Evolutionary conservation across 2,797 vertebrate species (phyloP).

Genomic region (Notolepis coatsorum): DNA sequence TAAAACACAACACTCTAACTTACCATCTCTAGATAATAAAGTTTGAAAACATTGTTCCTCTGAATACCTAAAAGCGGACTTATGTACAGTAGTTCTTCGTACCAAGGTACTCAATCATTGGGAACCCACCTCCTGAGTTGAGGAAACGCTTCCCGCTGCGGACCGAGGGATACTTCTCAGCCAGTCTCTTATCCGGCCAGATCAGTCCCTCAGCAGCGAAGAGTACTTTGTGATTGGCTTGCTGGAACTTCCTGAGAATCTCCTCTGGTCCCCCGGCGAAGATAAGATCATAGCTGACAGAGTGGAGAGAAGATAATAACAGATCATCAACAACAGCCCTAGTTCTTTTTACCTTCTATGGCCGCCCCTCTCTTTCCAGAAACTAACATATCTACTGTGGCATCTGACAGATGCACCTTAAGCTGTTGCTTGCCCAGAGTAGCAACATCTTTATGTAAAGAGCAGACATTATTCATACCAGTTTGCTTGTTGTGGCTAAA

Average conservation of each 20-base stretch:
- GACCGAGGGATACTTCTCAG: conserved; percentile 92
- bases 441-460: conserved; percentile 45
- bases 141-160: conserved; percentile 95
- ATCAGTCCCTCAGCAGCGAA: conserved; percentile 93
- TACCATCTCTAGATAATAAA: too few relatives aligned
- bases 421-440: conserved; percentile 20
- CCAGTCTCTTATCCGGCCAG: conserved; percentile 94
- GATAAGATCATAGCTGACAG: conserved; percentile 92
- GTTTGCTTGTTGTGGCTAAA: conserved; percentile 4
- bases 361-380: conserved; percentile 1
- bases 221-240: conserved; percentile 91
- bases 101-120: not conserved
- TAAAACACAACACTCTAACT: too few relatives aligned
- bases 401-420: conserved; percentile 11
- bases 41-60: too few relatives aligned
- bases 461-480: conserved; percentile 31
- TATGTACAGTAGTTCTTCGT: too few relatives aligned
- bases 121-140: conserved; percentile 93
- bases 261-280: conserved; percentile 94
- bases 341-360: conserved; percentile 15
- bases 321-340: conserved; percentile 35
- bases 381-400: conserved; percentile 1
- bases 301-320: conserved; percentile 25
- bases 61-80: too few relatives aligned
- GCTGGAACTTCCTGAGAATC: conserved; percentile 92